Evolutionary conservation across 2,797 vertebrate genomes (phyloP).

Genomic region (Falco novaeseelandiae): DNA sequence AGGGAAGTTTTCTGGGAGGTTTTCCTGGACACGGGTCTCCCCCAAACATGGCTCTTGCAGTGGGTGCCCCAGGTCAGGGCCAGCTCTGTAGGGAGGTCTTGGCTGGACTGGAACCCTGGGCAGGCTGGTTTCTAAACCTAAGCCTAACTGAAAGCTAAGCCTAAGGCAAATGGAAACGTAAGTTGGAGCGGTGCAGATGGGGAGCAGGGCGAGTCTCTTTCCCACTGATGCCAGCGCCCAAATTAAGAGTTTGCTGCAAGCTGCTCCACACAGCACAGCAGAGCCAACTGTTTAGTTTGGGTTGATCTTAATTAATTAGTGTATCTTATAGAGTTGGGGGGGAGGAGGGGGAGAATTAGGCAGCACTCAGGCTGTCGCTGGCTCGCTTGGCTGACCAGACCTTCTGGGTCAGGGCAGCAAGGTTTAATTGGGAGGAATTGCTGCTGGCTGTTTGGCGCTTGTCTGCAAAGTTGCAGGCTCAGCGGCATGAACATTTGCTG

Average conservation of each 20-base stretch:
- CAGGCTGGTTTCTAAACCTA: not conserved
- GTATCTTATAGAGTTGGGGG: not conserved
- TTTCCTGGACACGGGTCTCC: not conserved
- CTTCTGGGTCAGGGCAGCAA: not conserved
- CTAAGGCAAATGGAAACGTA: not conserved
- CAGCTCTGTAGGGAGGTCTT: not conserved
- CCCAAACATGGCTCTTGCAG: rapidly evolving
- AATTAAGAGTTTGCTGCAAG: not conserved
- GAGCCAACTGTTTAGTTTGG: not conserved
- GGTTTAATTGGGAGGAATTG: not conserved
- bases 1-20: not conserved
- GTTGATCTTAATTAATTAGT: not conserved
- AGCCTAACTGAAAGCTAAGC: not conserved
- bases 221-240: rapidly evolving
- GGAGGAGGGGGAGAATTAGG: not conserved
- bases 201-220: not conserved
- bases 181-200: not conserved
- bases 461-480: not conserved
- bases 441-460: not conserved
- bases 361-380: rapidly evolving
- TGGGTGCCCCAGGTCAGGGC: not conserved
- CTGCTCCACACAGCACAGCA: not conserved
- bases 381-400: not conserved
- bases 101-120: not conserved
- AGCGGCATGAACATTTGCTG: not conserved